These are phyloP conservation scores for Leptopilina drosophilae DNA, from an alignment of 2,888 invertebrate genomes.

Conservation along the genomic window DNA sequence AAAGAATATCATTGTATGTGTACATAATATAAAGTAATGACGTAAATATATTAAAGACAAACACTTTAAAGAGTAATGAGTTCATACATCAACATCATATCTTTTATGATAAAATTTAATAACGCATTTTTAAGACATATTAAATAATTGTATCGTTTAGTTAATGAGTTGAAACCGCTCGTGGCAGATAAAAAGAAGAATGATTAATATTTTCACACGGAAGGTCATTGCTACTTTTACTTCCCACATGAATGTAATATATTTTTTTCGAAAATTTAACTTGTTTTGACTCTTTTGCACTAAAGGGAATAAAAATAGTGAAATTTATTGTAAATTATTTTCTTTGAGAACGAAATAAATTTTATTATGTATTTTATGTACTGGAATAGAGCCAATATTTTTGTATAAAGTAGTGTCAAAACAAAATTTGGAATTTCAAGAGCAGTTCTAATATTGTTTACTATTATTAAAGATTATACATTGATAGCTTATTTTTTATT, in stretches of 20 bases:
- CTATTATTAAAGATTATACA: not conserved
- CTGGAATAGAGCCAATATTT: too few relatives aligned
- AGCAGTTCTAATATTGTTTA: too few relatives aligned
- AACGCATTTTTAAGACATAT: not conserved
- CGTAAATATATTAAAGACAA: not conserved
- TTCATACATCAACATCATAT: slow-evolving; percentile 5
- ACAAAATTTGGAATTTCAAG: too few relatives aligned
- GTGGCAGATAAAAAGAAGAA: slow-evolving; percentile 9
- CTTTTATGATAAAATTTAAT: not conserved
- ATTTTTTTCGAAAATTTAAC: too few relatives aligned
- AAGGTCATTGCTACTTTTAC: not conserved
- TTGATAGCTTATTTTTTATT: not conserved
- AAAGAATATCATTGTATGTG: not conserved
- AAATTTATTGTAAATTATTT: too few relatives aligned
- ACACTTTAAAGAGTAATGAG: not conserved
- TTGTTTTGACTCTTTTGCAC: too few relatives aligned
- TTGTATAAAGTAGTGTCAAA: too few relatives aligned
- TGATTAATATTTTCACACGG: not conserved
- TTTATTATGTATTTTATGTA: too few relatives aligned
- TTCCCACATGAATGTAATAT: too few relatives aligned
- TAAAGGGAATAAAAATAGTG: too few relatives aligned
- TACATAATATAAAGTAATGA: not conserved
- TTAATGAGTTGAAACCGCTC: not conserved
- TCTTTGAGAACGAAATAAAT: too few relatives aligned
- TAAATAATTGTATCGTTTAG: slow-evolving; percentile 13